Evolutionary conservation across 2,888 invertebrate genomes (phyloP).

Genomic region (Bombylius major): DNA sequence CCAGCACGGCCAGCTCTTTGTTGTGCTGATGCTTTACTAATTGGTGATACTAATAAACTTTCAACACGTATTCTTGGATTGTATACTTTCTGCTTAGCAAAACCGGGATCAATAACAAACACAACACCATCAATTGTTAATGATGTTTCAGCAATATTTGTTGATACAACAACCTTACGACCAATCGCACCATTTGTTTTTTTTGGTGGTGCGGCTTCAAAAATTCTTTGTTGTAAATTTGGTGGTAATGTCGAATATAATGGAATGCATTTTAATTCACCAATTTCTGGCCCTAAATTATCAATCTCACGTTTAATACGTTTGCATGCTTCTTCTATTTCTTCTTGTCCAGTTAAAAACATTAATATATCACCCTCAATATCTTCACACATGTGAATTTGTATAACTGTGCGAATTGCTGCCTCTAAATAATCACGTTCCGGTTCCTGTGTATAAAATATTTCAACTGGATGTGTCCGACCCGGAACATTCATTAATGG

Average conservation of each 20-base stretch:
- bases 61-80: constrained; percentile 71
- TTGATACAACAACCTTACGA: constrained; percentile 89
- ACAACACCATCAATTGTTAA: constrained; percentile 98
- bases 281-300: constrained; percentile 90
- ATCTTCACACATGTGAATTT: constrained; percentile 92
- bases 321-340: constrained; percentile 99
- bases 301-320: constrained; percentile 92
- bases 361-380: constrained; percentile 83
- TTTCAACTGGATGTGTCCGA: constrained; percentile 89
- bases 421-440: constrained; percentile 97
- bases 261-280: constrained; percentile 96
- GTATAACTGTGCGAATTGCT: constrained; percentile 90
- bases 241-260: constrained; percentile 97
- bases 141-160: constrained; percentile 98
- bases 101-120: constrained; percentile 98
- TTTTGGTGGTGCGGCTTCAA: constrained; percentile 90
- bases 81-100: constrained; percentile 93
- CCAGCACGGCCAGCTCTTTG: constrained; percentile 97
- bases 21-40: constrained; percentile 97
- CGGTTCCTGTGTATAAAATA: constrained; percentile 98
- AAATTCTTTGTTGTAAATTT: constrained; percentile 91
- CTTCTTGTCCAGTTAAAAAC: constrained; percentile 81
- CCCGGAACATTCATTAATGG: constrained; percentile 98
- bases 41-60: constrained; percentile 93
- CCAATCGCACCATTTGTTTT: constrained; percentile 82